A percentile compares a stretch with the other conserved stretches of the same genome.
Conservation (phyloP, 2,888 invertebrate species). For the Achlya flavicornis region DNA sequence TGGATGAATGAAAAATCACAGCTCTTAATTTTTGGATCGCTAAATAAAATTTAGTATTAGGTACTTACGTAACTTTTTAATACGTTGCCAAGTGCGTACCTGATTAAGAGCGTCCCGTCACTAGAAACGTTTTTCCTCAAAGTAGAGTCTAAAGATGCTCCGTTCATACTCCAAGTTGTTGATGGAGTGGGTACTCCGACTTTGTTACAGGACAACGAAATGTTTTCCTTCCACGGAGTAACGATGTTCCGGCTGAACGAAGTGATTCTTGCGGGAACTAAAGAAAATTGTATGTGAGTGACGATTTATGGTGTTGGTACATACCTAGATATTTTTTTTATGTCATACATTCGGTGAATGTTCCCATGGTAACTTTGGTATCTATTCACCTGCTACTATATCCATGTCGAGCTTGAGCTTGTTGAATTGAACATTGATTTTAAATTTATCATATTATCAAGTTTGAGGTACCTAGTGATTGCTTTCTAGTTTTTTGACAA, state of each 20-base stretch:
- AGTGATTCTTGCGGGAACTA: slow-evolving; percentile 94
- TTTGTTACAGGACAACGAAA: slow-evolving; percentile 91
- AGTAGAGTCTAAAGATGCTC: slow-evolving; percentile 88
- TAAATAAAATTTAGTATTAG: too few species aligned
- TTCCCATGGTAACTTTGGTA: too few species aligned
- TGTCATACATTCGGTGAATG: too few species aligned
- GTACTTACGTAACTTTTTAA: slow-evolving; percentile 8
- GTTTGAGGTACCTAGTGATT: background rate
- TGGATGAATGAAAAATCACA: background rate
- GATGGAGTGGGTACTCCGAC: slow-evolving; percentile 92
- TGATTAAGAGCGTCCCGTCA: slow-evolving; percentile 90
- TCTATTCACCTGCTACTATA: too few species aligned
- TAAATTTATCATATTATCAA: too few species aligned
- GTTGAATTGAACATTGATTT: too few species aligned
- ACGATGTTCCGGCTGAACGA: slow-evolving; percentile 92
- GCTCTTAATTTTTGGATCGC: too few species aligned
- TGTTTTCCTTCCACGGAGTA: slow-evolving; percentile 94
- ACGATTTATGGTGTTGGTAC: background rate
- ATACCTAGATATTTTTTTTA: too few species aligned
- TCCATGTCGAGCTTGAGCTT: too few species aligned
- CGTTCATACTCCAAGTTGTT: slow-evolving; percentile 91
- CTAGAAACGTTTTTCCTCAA: slow-evolving; percentile 86
- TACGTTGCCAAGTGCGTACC: slow-evolving; percentile 67
- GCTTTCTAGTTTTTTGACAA: too few species aligned
- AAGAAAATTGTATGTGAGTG: slow-evolving; percentile 26